Evolutionary conservation across 2,797 vertebrate species (phyloP), one percentile per base, ranked within the genome.

Genomic region (Lagodon rhomboides): DNA sequence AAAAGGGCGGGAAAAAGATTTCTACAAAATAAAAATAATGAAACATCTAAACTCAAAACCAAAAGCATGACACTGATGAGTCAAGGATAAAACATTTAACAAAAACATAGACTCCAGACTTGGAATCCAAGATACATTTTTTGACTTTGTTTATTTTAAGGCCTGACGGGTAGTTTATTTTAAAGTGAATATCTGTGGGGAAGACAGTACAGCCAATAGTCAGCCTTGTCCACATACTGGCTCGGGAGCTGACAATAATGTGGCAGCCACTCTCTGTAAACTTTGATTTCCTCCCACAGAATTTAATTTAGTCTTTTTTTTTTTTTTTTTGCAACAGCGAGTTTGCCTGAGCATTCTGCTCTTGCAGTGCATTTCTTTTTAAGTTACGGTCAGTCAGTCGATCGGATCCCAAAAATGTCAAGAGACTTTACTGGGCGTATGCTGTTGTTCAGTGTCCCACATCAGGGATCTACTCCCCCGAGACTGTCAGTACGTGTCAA

Each of bases 111-210:
- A 46, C 9, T 49, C 34, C 4, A 18, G 9, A 27, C 44, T n/a
- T 75, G 4, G 27, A 75, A 58, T 72, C 62, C 62, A 72, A 58
- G 22, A 50, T 20, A 46, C 34, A 27, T 63, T 25, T 27, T 34
- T 53, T 25, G 18, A 63, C 54, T 46, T 58, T 66, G 51, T 85
- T 82, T 66, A 78, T 80, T 77, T 73, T 65, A 43, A 82, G 25
- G 55, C 23, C 50, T 73, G 23, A 61, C 77, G 53, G 54, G 55
- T n/a, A 34, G 73, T 80, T 85, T 77, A 77, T 83, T 83, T 78
- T 34, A 62, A 64, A 65, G 65, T 34, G 41, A 59, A 64, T 85
- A 71, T 73, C 54, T 83, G 64, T 76, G 70, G 53, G 18, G 56
- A 63, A 71, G 59, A 83, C 16, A 75, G 41, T 81, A 22, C 41